Evolutionary conservation across 2,113 vertebrate genomes (phyloP), one percentile per base, ranked within the genome.

Genomic region (Poecilia latipinna): DNA sequence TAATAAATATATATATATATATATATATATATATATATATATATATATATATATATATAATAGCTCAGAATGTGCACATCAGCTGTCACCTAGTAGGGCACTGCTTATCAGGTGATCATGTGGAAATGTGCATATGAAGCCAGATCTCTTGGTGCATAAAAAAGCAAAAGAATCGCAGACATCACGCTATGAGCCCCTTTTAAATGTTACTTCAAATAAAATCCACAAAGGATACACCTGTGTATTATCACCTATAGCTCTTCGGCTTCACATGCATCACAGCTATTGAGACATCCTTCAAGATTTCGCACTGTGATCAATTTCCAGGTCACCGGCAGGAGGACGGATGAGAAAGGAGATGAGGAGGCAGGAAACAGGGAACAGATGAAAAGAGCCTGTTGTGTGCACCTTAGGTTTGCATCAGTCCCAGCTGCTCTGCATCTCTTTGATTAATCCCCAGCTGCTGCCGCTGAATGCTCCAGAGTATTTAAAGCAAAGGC

Each of bases 391-490:
- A 35, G 32, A 37, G 51, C 68, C 68, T 60, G 31, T 60, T 33
- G 24, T 70, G 68, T 70, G 51, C 32, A 35, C 32, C 68, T 37
- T 61, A 24, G 24, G 19, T 67, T 67, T 12, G 42, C n/a, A 57
- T 51, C 31, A 61, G 68, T 57, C 26, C 37, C 22, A 71, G 70
- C 70, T 81, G 82, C 44, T 80, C 54, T 77, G 57, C 33, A 48
- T 68, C 64, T 65, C 60, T n/a, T 67, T 74, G 74, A 84, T 78
- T 71, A 61, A 42, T 72, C 24, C 65, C 61, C 32, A 75, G 65
- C 65, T 66, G 51, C 67, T 77, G 60, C 61, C 61, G 63, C 70
- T 68, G 8, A n/a, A 78, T 74, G 44, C 31, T 78, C 63, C 35
- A 24, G 35, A 82, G 72, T 69, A 33, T 66, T 78, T 72, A 80